Conservation (phyloP, 2,797 vertebrate species). For the Sebastes hubbsi region DNA sequence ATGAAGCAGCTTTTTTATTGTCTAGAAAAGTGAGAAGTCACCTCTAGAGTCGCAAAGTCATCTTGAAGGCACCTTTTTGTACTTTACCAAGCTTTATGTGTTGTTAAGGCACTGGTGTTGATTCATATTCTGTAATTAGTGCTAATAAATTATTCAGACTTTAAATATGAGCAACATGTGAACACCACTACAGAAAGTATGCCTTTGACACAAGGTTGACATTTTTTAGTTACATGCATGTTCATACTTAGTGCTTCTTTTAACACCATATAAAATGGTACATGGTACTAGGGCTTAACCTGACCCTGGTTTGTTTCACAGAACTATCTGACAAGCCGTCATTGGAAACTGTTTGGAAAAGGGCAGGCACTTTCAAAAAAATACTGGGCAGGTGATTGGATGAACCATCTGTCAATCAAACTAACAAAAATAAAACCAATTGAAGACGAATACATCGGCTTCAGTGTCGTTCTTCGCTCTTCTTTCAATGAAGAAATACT, state of each 20-base stretch:
- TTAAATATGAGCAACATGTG: conserved; percentile 37
- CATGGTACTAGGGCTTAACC: no score
- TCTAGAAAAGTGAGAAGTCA: conserved; percentile 21
- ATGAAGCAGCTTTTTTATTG: background rate
- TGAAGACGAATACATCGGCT: no score
- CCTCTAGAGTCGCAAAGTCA: conserved; percentile 24
- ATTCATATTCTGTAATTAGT: conserved; percentile 50
- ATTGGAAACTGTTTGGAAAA: no score
- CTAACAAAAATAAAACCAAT: rapidly evolving
- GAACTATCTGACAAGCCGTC: no score
- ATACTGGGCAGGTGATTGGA: no score
- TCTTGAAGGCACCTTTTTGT: conserved; percentile 23
- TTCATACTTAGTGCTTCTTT: background rate
- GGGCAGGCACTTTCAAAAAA: no score
- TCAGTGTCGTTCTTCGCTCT: no score
- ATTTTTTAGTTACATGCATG: background rate
- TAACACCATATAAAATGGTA: background rate
- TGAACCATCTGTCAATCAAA: no score
- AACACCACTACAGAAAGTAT: background rate
- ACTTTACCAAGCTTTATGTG: background rate
- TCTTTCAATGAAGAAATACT: no score
- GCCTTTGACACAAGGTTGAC: background rate
- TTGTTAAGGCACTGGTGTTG: conserved; percentile 22
- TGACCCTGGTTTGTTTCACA: no score
- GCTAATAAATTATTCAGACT: conserved; percentile 37